Evolutionary conservation across 1,140 invertebrate genomes (phyloP), one percentile per base, ranked within the genome.

Genomic region (Drosophila pectinifera): DNA sequence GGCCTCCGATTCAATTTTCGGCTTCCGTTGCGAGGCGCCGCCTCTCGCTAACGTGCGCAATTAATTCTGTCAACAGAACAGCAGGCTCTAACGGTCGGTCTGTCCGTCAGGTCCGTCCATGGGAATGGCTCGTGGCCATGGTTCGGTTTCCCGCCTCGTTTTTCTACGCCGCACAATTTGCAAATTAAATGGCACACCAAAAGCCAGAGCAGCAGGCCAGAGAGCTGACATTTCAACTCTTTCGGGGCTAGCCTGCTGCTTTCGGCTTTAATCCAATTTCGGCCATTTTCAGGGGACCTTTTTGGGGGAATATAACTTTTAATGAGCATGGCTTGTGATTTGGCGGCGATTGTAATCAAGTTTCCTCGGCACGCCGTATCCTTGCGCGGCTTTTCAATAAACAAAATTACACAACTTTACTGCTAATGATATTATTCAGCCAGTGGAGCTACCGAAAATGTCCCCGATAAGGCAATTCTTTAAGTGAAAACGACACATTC

Each of bases 31-130:
- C 65, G 20, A 26, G 41, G 54, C 63, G 22, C 39, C 4, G 31
- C 31, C 4, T 5, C 28, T 28, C 80, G 64, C 65, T 84, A 83
- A 84, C 80, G 76, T 84, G 70, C 70, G 56, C 80, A 83, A 83
- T 83, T 83, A 83, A 80, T 83, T 80, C 80, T 80, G 80, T 84
- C 80, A 83, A 80, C 80, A 53, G 28, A 31, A 53, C 49, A 83
- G 65, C 76, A 75, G 76, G 53, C 26, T 51, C 69, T 13, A 51
- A 59, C 51, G 13, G 41, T 28, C 24, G 34, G 41, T 65, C 56
- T 11, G 14, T 28, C 28, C 28, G 28, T 28, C 28, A 8, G 4
- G 26, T 6, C 26, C 28, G 28, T 10, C 28, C 28, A 26, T 42
- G 48, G 18, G 43, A 57, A 61, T 41, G 72, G 57, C 73, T 79